Percentiles rank a stretch among this genome's conserved stretches.
Evolutionary conservation across 2,797 vertebrate genomes (phyloP).

Genomic region (Labeo calbasu): DNA sequence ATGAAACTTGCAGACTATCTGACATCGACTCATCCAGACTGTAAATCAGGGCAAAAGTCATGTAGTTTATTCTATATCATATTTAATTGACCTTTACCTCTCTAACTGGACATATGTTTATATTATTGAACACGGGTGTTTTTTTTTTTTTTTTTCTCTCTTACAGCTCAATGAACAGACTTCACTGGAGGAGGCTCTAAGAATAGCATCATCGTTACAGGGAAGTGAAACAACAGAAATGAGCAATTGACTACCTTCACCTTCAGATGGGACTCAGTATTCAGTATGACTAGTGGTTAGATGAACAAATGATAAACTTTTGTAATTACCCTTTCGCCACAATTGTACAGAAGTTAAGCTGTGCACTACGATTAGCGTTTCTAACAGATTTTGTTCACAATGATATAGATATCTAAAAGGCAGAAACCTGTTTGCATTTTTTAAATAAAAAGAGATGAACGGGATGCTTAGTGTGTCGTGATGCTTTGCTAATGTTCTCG

Average conservation of each 20-base stretch:
- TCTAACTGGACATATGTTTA: not conserved
- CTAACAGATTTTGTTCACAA: slow-evolving; percentile 41
- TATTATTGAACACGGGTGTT: not conserved
- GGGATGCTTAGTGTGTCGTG: not conserved
- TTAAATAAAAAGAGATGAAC: slow-evolving; percentile 54
- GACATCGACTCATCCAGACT: too few relatives aligned
- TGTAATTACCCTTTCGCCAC: not conserved
- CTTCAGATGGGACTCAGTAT: slow-evolving; percentile 7
- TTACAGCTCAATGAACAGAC: slow-evolving; percentile 92
- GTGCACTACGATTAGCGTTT: slow-evolving; percentile 65
- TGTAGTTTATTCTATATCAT: too few relatives aligned
- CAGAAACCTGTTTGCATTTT: slow-evolving; percentile 34
- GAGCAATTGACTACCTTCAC: slow-evolving; percentile 81
- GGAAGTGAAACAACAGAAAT: slow-evolving; percentile 92
- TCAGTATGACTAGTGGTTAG: not conserved
- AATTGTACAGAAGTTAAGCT: slow-evolving; percentile 40
- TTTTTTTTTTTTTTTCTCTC: slow-evolving; percentile 31
- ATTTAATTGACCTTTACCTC: too few relatives aligned
- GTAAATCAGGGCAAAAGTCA: too few relatives aligned
- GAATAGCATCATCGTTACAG: slow-evolving; percentile 97
- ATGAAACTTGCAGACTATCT: not conserved
- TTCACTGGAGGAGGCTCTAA: slow-evolving; percentile 96
- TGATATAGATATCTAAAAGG: slow-evolving; percentile 32
- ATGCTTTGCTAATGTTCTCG: not conserved
- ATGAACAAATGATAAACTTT: slow-evolving; percentile 17